Conservation (phyloP, 2,888 invertebrate species). For the Pseudoips prasinana region DNA sequence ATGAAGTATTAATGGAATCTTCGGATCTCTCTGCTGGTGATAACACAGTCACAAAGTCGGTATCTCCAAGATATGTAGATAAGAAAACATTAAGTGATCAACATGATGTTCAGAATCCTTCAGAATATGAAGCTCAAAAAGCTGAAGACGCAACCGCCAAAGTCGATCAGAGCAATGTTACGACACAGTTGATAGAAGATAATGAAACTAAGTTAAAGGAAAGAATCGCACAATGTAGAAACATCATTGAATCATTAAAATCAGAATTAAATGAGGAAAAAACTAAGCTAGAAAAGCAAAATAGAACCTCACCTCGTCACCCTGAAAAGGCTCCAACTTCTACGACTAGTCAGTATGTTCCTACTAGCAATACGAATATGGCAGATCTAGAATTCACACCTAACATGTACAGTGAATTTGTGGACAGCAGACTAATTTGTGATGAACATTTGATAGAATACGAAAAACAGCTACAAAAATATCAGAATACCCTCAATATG, state of each 20-base stretch:
- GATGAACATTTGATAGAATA: conserved; percentile 70
- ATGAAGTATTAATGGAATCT: conserved; percentile 41
- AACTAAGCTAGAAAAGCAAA: conserved; percentile 53
- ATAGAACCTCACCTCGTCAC: conserved; percentile 22
- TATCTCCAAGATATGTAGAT: conserved; percentile 28
- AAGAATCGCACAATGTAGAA: conserved; percentile 64
- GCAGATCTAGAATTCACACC: conserved; percentile 26
- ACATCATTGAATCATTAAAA: conserved; percentile 65
- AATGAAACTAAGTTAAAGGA: conserved; percentile 61
- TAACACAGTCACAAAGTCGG: conserved; percentile 25
- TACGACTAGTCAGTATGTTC: conserved; percentile 21
- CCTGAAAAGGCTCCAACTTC: conserved; percentile 14
- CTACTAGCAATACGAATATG: conserved; percentile 22
- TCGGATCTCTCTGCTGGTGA: conserved; percentile 52
- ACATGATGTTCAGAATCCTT: conserved; percentile 15
- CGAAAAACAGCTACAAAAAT: conserved; percentile 70
- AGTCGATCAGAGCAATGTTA: conserved; percentile 29
- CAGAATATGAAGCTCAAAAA: conserved; percentile 10
- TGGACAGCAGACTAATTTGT: conserved; percentile 58
- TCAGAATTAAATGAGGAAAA: conserved; percentile 64
- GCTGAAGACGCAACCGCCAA: conserved; percentile 12
- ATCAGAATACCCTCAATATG: conserved; percentile 68
- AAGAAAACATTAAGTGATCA: conserved; percentile 5
- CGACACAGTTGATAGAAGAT: conserved; percentile 48
- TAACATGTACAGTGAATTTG: conserved; percentile 46